These are phyloP conservation scores for Cladorhizidae sp. DNA, from an alignment of 37 sponge, comb jelly and placozoan genomes.

Conservation along the genomic window DNA sequence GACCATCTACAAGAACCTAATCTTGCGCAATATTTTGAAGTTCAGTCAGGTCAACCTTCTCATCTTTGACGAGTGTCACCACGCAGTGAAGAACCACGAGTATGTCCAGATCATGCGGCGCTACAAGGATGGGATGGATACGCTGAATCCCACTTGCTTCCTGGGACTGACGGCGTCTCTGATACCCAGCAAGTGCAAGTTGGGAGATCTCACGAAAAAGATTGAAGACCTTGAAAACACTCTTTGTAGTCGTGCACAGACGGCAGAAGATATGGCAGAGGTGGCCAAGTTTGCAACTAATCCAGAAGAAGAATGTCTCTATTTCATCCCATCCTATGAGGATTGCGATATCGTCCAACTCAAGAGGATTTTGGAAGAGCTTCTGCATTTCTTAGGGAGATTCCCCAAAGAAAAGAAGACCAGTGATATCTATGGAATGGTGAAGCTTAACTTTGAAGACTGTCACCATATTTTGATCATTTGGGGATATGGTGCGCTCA, in stretches of 20 bases:
- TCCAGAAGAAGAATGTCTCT: slow-evolving; percentile 44
- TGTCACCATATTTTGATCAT: slow-evolving; percentile 45
- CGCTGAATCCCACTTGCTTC: slow-evolving; percentile 58
- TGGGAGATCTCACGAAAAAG: slow-evolving; percentile 54
- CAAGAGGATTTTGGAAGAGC: neutral
- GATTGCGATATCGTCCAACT: neutral
- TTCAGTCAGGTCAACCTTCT: slow-evolving; percentile 77
- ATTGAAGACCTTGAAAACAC: slow-evolving; percentile 70
- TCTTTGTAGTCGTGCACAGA: slow-evolving; percentile 67
- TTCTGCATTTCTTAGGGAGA: slow-evolving; percentile 30
- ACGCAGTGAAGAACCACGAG: slow-evolving; percentile 91
- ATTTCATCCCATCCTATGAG: slow-evolving; percentile 9
- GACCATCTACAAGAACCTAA: slow-evolving; percentile 77
- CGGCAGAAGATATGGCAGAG: slow-evolving; percentile 54
- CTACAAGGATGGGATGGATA: slow-evolving; percentile 14
- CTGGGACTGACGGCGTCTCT: slow-evolving; percentile 96
- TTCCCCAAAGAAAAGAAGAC: slow-evolving; percentile 18
- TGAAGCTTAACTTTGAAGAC: slow-evolving; percentile 61
- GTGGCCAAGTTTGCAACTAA: slow-evolving; percentile 72
- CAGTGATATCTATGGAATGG: slow-evolving; percentile 6
- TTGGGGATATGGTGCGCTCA: slow-evolving; percentile 59
- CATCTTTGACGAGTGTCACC: slow-evolving; percentile 98
- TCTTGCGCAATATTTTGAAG: slow-evolving; percentile 46
- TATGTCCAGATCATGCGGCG: slow-evolving; percentile 78
- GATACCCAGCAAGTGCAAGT: slow-evolving; percentile 70